These are phyloP conservation scores for Pantherophis alleghaniensis DNA, from an alignment of 2,797 vertebrate species.

Conservation along the genomic window DNA sequence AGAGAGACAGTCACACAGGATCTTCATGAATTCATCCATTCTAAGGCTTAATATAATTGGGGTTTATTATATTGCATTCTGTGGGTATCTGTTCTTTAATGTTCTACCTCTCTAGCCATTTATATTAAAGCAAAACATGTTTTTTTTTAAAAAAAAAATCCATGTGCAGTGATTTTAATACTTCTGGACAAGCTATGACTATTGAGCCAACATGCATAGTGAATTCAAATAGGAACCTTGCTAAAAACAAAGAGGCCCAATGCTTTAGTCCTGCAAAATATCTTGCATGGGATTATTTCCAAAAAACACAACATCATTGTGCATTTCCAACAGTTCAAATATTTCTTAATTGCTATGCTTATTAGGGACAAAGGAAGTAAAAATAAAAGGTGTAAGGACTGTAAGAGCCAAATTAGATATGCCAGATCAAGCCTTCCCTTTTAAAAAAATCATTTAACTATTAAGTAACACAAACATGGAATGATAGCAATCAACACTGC, in stretches of 20 bases:
- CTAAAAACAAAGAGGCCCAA: neutral
- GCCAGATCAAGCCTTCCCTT: constrained; percentile 40
- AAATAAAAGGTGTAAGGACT: constrained; percentile 59
- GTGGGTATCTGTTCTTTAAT: fast-evolving
- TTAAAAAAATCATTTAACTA: constrained; percentile 21
- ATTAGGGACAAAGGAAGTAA: constrained; percentile 48
- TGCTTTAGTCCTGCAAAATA: neutral
- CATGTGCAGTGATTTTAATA: neutral
- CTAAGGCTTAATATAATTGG: neutral
- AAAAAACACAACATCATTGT: constrained; percentile 27
- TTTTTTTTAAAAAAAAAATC: neutral
- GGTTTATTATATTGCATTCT: neutral
- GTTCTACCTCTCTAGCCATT: neutral
- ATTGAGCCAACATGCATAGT: neutral
- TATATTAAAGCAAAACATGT: neutral
- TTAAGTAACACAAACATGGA: neutral
- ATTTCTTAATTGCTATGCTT: constrained; percentile 9
- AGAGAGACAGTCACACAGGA: neutral
- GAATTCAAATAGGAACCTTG: neutral
- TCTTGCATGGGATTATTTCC: neutral
- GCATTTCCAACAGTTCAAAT: constrained; percentile 41
- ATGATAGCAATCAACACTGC: constrained; percentile 1
- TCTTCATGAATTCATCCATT: neutral
- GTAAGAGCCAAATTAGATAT: constrained; percentile 51
- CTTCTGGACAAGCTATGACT: neutral